These are phyloP conservation scores for Morelia viridis DNA, from an alignment of 2,797 vertebrate species.

Conservation along the genomic window DNA sequence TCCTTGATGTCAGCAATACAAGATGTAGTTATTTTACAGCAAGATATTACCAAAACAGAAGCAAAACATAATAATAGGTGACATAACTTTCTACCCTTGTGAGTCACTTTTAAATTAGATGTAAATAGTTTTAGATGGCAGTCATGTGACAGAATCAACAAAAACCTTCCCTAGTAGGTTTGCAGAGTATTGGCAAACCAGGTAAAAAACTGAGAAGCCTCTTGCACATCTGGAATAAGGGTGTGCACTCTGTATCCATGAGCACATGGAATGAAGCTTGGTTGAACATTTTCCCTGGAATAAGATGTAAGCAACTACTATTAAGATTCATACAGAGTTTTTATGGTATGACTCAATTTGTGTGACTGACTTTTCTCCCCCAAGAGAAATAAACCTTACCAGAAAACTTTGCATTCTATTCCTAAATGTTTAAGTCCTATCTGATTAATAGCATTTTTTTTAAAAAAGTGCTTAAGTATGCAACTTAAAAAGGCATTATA, in stretches of 20 bases:
- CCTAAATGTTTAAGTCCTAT: not conserved
- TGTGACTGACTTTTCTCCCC: conserved; percentile 14
- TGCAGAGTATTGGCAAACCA: conserved; percentile 52
- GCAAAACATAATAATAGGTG: conserved; percentile 39
- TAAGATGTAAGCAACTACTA: not conserved
- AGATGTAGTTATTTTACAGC: conserved; percentile 6
- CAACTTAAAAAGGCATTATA: not conserved
- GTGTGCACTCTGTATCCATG: conserved; percentile 37
- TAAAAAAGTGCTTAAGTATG: not conserved
- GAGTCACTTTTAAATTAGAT: not conserved
- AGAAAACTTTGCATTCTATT: conserved; percentile 29
- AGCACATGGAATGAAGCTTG: not conserved
- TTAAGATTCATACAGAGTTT: not conserved
- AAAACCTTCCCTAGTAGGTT: conserved; percentile 47
- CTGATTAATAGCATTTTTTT: not conserved
- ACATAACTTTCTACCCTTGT: conserved; percentile 43
- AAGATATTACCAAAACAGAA: conserved; percentile 8
- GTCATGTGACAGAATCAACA: conserved; percentile 24
- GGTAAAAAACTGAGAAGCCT: conserved; percentile 47
- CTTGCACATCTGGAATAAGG: conserved; percentile 52
- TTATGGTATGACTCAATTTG: conserved; percentile 10
- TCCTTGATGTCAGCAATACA: conserved; percentile 58
- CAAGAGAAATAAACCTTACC: conserved; percentile 17
- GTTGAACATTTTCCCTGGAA: not conserved
- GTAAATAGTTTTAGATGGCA: conserved; percentile 37